Percentiles rank a stretch among this genome's conserved stretches.
Conservation (phyloP, 2,113 vertebrate species). For the Nesogale talazaci region DNA sequence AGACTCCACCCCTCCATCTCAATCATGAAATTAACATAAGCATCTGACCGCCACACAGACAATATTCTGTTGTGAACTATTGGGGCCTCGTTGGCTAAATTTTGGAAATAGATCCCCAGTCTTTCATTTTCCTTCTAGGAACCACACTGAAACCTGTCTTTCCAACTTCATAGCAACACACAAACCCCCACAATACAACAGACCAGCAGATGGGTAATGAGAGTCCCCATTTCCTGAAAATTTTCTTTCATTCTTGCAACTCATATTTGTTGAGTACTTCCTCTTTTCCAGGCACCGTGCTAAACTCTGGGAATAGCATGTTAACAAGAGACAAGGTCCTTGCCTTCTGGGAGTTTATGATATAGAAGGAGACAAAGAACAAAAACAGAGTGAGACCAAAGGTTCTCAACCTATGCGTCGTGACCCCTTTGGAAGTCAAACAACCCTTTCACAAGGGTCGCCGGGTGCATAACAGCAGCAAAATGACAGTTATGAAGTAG, state of each 20-base stretch:
- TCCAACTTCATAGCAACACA: not conserved
- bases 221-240: not conserved
- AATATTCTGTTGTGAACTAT: not conserved
- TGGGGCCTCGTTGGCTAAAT: not conserved
- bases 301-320: not conserved
- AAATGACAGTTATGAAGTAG: too few relatives aligned
- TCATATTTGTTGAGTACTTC: not conserved
- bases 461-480: too few relatives aligned
- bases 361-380: not conserved
- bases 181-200: not conserved
- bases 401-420: too few relatives aligned
- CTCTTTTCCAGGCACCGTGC: not conserved
- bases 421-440: too few relatives aligned
- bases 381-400: not conserved
- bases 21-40: too few relatives aligned
- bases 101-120: not conserved
- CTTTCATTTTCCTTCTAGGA: not conserved
- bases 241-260: not conserved
- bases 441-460: too few relatives aligned
- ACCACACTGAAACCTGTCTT: not conserved
- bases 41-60: too few relatives aligned
- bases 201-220: not conserved
- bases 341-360: not conserved
- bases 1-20: too few relatives aligned
- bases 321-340: slow-evolving; percentile 20